Evolutionary conservation across 2,113 vertebrate genomes (phyloP).

Genomic region (Sigmodon hispidus): DNA sequence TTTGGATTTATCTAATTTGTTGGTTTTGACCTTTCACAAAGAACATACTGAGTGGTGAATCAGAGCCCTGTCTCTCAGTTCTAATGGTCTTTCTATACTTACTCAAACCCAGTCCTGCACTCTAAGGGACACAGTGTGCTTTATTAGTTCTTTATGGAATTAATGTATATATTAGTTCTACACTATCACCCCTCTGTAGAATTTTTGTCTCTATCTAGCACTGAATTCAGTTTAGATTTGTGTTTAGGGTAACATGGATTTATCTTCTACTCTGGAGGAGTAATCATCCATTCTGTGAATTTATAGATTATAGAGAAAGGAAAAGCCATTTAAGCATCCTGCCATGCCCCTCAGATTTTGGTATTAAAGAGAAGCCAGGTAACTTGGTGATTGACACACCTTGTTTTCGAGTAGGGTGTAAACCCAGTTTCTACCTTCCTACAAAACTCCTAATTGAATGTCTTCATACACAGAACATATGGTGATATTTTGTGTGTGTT

Average conservation of each 20-base stretch:
- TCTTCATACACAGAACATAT: neutral
- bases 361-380: neutral
- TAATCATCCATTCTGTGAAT: neutral
- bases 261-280: neutral
- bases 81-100: conserved; percentile 64
- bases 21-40: conserved; percentile 81
- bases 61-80: conserved; percentile 62
- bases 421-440: neutral
- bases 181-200: neutral
- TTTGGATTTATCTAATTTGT: conserved; percentile 80
- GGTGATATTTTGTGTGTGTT: no score
- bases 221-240: conserved; percentile 17
- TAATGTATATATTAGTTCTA: conserved; percentile 48
- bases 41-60: conserved; percentile 78
- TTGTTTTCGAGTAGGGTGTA: neutral
- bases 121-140: conserved; percentile 36
- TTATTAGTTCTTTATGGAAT: conserved; percentile 72
- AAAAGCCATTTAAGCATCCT: neutral
- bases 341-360: neutral
- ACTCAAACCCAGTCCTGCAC: conserved; percentile 61
- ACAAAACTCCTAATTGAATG: neutral
- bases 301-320: neutral
- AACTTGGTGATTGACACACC: neutral
- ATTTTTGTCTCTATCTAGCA: conserved; percentile 62
- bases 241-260: neutral